Percentiles rank a stretch among this genome's conserved stretches.
Conservation (phyloP, 2,797 vertebrate genomes). For the Pangasius sanitwongsei region DNA sequence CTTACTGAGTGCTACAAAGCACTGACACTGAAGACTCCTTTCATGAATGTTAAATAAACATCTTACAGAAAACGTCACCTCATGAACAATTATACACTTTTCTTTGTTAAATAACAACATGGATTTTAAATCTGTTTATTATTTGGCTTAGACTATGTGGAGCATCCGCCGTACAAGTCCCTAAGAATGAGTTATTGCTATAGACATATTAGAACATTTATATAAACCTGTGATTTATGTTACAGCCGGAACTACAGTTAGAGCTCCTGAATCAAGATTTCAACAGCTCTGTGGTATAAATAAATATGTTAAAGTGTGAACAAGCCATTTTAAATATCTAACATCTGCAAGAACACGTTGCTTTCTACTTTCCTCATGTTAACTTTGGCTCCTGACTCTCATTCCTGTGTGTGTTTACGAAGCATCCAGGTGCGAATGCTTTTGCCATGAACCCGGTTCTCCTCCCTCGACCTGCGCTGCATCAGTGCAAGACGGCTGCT, state of each 20-base stretch:
- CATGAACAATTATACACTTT: not conserved
- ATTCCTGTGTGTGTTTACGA: not conserved
- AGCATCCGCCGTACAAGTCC: not conserved
- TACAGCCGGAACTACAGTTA: not conserved
- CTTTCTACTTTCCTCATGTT: not conserved
- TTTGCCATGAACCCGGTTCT: not conserved
- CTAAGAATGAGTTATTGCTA: not conserved
- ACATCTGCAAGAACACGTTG: not conserved
- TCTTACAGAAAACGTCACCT: not conserved
- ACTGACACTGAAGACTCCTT: not conserved
- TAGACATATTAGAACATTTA: not conserved
- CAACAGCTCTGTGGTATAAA: not conserved
- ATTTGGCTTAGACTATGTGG: not conserved
- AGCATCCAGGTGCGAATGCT: conserved; percentile 11
- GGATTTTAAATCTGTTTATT: not conserved
- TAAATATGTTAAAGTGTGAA: not conserved
- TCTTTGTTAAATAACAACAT: not conserved
- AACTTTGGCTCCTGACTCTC: conserved; percentile 21
- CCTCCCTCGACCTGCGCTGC: not conserved
- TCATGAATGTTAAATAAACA: not conserved
- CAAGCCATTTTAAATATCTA: not conserved
- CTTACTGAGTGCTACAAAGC: too few relatives aligned
- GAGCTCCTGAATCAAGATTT: not conserved
- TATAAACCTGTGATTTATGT: not conserved
- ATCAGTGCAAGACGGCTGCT: not conserved